Base-by-base conservation (phyloP, 2,797 vertebrate genomes). In the Tragelaphus eurycerus region DNA sequence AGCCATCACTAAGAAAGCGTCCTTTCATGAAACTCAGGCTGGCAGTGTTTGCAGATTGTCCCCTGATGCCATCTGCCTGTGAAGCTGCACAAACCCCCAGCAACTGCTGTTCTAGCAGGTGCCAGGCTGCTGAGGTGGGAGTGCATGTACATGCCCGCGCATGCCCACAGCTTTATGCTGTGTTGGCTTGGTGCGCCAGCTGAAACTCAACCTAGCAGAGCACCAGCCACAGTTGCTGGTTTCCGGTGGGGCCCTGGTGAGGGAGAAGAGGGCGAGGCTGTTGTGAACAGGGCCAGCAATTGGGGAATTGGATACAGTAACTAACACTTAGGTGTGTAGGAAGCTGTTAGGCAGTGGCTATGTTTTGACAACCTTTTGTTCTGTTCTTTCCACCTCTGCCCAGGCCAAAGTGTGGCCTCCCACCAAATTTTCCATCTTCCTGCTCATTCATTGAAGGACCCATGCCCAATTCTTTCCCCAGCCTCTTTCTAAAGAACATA, bases 21-120 rank as follows among this genome's bases (percentile, higher is more conserved):
- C 89, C 86, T 43, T 2, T 92, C 95, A 48, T 93, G 96, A 34
- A 52, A 62, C 86, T 90, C 86, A 95, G 93, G 83, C 4, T 0
- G 93, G 43, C 60, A 94, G 3, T 97, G 94, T 98, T 96, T 97
- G 94, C 83, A 89, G 88, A 96, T 97, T 96, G 62, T 93, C 86
- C 97, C 87, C 90, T 97, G 54, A 88, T 91, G 74, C 97, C 94
- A 94, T 97, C 96, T 98, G 97, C 93, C 96, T 96, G 64, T 83
- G 96, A 97, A 60, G 95, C 92, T 93, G 59, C 71, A 97, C 95
- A 95, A 95, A 92, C 85, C 93, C 64, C 93, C 15, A 4, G 87
- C 71, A 93, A 93, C 96, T 97, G 93, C 94, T 98, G 94, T 92
- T 96, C 59, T 78, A 97, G 94, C 96, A 97, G 93, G 96, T 96